A percentile compares a stretch with the other conserved stretches of the same genome.
phyloP scores from a whole-genome alignment of 2,797 vertebrate genomes.

The Petrocephalus schoutedeni region DNA sequence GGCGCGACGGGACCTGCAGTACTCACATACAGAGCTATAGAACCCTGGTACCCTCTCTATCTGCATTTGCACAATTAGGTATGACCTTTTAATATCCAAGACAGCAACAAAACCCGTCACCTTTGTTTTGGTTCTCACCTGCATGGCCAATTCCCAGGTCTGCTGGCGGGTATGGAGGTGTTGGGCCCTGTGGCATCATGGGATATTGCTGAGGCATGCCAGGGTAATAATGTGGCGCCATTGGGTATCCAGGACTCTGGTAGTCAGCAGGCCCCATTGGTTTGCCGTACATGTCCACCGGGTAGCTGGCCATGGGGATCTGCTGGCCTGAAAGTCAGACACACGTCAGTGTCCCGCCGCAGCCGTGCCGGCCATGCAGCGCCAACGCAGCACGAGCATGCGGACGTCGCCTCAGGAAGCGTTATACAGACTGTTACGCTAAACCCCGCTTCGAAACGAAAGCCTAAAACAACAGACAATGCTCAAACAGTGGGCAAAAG shows the following conservation, averaged over 20 bases:
- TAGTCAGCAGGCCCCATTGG: conserved; percentile 62
- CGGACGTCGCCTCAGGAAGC: background rate
- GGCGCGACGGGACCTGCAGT: background rate
- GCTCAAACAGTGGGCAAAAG: background rate
- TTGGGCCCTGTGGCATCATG: conserved; percentile 62
- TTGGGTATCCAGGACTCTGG: conserved; percentile 54
- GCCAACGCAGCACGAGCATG: background rate
- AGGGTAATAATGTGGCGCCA: conserved; percentile 58
- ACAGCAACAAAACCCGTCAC: background rate
- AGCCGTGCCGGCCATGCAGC: background rate
- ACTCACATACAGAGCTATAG: background rate
- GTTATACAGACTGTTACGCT: background rate
- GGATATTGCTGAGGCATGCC: conserved; percentile 69
- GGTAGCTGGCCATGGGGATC: conserved; percentile 77
- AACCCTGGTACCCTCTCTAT: background rate
- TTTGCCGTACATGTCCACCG: conserved; percentile 70
- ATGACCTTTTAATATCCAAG: background rate
- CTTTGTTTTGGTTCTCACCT: conserved; percentile 43
- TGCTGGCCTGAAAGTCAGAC: conserved; percentile 56
- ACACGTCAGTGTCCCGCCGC: background rate
- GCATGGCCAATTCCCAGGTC: conserved; percentile 62
- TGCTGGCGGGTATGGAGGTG: conserved; percentile 55
- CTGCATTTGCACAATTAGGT: background rate
- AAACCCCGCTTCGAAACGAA: background rate
- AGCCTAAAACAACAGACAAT: background rate